Percentiles rank a stretch among this genome's conserved stretches.
Evolutionary conservation across 1,140 invertebrate species (phyloP).

Genomic region (Maconellicoccus hirsutus): DNA sequence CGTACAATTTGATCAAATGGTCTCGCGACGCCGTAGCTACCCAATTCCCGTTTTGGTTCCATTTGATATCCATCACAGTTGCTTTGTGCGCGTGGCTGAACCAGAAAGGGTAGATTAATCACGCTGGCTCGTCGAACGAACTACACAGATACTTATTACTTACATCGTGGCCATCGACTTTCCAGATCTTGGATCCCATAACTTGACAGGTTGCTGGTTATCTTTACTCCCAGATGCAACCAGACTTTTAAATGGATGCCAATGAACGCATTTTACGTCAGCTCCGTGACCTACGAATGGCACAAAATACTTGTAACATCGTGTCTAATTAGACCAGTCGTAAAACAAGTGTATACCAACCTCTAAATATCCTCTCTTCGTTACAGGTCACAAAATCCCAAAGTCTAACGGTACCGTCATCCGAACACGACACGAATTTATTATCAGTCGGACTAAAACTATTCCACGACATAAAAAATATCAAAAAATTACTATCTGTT

Average conservation of each 20-base stretch:
- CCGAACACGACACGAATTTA: conserved; percentile 97
- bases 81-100: conserved; percentile 95
- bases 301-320: neutral
- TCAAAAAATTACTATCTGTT: neutral
- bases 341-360: conserved; percentile 42
- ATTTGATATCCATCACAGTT: conserved; percentile 97
- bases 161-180: conserved; percentile 69
- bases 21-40: conserved; percentile 95
- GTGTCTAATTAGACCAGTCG: neutral
- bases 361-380: conserved; percentile 90
- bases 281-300: conserved; percentile 78
- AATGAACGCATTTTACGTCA: conserved; percentile 98
- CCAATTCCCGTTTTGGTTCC: conserved; percentile 99
- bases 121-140: neutral
- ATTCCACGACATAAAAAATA: conserved; percentile 33
- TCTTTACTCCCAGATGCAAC: conserved; percentile 98
- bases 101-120: conserved; percentile 25
- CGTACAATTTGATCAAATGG: conserved; percentile 95
- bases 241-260: conserved; percentile 96
- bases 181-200: conserved; percentile 97
- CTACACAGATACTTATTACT: no score
- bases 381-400: conserved; percentile 97
- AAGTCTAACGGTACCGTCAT: conserved; percentile 95
- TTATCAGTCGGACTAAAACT: conserved; percentile 98
- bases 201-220: conserved; percentile 97